Evolutionary conservation across 2,888 invertebrate genomes (phyloP), one percentile per base, ranked within the genome.

Genomic region (Bibio marci): DNA sequence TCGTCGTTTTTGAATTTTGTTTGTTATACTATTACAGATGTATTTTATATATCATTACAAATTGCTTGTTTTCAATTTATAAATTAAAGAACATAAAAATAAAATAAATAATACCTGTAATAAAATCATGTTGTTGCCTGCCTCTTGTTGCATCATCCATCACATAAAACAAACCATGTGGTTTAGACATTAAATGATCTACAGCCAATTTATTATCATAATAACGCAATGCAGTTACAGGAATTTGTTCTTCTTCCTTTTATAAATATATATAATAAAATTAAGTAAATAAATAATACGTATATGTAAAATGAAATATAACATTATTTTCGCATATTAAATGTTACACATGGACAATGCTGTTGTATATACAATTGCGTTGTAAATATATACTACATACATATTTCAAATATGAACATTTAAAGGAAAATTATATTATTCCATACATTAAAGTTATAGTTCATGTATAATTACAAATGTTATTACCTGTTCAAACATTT

Each of bases 121-220:
- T 73, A 54, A 74, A 75, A 49, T 75, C 73, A 49, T 75, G 73
- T 43, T 75, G 76, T 51, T 76, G 74, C 38, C 73, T 67, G 44
- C 72, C 71, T 42, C 80, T 76, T 40, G 86, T 82, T 7, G 88
- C 85, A 53, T 90, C 86, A 59, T 94, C 92, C 43, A 94, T 71
- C 40, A 88, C 70, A 45, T 79, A 77, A 50, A 92, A 74, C 0
- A 94, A 62, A 1, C 92, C 91, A 42, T 76, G 69, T 4, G 83
- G 82, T 57, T 82, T 83, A 33, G 76, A 76, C 63, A 94, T 72
- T 22, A 94, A 69, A 59, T 87, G 80, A 53, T 94, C 91, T 22
- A 94, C 71, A 17, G 86, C 78, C 38, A 76, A 75, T 51, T 85
- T 81, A 57, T 94, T 94, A 56, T 91, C 87, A 55, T 86, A 85